Percentiles rank a stretch among this genome's conserved stretches.
These are phyloP conservation scores for Garra rufa DNA, from an alignment of 2,113 vertebrate genomes.

Conservation along the genomic window DNA sequence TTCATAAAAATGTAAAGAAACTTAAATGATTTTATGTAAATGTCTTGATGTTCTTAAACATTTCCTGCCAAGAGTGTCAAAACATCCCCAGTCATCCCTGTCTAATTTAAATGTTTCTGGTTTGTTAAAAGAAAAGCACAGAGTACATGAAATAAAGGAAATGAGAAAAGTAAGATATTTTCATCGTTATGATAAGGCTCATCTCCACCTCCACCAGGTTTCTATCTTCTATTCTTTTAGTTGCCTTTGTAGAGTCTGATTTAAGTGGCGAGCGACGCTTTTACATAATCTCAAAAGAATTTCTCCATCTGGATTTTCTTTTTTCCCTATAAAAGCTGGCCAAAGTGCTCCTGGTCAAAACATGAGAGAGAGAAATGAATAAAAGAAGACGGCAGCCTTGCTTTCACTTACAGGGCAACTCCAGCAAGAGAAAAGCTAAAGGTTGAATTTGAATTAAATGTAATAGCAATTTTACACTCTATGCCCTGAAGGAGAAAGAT, in stretches of 20 bases:
- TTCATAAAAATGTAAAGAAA: not conserved
- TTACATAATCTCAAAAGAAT: conserved; percentile 36
- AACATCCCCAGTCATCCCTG: not conserved
- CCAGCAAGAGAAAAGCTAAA: conserved; percentile 26
- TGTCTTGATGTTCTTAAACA: not conserved
- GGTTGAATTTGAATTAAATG: conserved; percentile 42
- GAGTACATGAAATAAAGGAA: not conserved
- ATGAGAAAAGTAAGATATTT: not conserved
- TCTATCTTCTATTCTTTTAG: not conserved
- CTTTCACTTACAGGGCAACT: conserved; percentile 20
- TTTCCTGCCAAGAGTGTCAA: not conserved
- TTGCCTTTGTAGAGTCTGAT: conserved; percentile 30
- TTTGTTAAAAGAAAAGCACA: too few relatives aligned
- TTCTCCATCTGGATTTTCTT: conserved; percentile 37
- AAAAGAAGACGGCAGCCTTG: conserved; percentile 16
- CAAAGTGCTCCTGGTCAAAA: conserved; percentile 39
- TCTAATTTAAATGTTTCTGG: not conserved
- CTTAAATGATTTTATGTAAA: not conserved
- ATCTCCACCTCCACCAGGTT: conserved; percentile 22
- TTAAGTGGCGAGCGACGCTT: not conserved
- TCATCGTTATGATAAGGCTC: not conserved
- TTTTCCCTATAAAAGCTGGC: conserved; percentile 19
- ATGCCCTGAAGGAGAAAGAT: conserved; percentile 14
- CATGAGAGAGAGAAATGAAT: conserved; percentile 18
- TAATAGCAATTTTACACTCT: not conserved